Evolutionary conservation across 2,888 invertebrate species (phyloP), one percentile per base, ranked within the genome.

Genomic region (Sphaeridia pumilis): DNA sequence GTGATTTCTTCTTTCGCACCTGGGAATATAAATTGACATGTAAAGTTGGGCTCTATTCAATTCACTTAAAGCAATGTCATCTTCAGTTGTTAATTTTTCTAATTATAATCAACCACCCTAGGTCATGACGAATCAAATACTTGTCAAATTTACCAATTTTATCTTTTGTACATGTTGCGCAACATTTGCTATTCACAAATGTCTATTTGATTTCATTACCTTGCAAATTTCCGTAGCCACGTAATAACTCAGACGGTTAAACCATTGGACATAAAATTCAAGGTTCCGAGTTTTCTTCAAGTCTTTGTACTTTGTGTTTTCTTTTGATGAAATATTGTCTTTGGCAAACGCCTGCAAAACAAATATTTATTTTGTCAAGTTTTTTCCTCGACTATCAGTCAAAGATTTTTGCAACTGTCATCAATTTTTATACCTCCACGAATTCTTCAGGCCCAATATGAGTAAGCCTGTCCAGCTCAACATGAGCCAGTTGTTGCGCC

Each of bases 211-310:
- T 31, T 20, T 14, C 70, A 71, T 73, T 75, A 90, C 92, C 81
- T 87, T 89, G 67, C 89, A 82, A 65, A 94, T 87, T 76, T 95
- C 94, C 12, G 93, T 89, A 21, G 94, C 94, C 17, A 94, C 92
- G 67, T 94, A 81, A 70, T 90, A 92, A 70, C 93, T 93, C 62
- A 95, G 79, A 67, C 90, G 78, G 74, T 95, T 95, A 73, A 95
- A 95, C 95, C 95, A 97, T 68, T 92, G 87, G 12, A 94, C 88
- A 70, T 95, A 97, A n/a, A 90, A 88, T 70, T 94, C 92, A 66
- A 95, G 77, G 74, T 94, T 94, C 58, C 84, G 80, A 2, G 93
- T 92, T 69, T 87, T 86, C 71, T 92, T 92, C 78, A 84, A 79
- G 69, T 85, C 85, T 69, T 82, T 82, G 68, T 82, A 79, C 1